phyloP scores from a whole-genome alignment of 2,113 vertebrate genomes.

The Anarrhichthys ocellatus region DNA sequence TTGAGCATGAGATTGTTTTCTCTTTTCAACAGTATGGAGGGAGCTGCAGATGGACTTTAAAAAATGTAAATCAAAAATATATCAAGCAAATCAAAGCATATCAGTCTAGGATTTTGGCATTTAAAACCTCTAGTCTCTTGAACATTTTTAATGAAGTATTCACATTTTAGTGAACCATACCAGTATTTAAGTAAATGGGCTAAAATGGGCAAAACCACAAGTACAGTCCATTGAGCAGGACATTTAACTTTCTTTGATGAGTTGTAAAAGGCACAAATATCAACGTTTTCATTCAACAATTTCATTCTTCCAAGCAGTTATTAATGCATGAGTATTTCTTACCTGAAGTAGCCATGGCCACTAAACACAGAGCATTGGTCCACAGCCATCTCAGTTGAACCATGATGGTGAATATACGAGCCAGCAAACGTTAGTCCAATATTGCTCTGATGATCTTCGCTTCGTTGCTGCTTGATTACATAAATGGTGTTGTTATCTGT shows the following conservation, averaged over 20 bases:
- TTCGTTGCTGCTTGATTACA: not conserved
- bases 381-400: constrained; percentile 13
- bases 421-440: not conserved
- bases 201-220: not conserved
- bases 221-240: not conserved
- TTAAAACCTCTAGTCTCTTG: not conserved
- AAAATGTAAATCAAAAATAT: not conserved
- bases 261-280: not conserved
- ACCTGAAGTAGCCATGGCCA: constrained; percentile 40
- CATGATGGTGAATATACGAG: constrained; percentile 49
- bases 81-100: not conserved
- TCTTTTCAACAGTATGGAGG: not conserved
- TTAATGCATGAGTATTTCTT: constrained; percentile 6
- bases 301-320: not conserved
- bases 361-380: constrained; percentile 21
- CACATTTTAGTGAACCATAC: not conserved
- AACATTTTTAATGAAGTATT: not conserved
- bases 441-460: not conserved
- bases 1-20: not conserved
- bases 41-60: not conserved
- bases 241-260: not conserved
- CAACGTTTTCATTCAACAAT: not conserved
- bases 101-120: not conserved
- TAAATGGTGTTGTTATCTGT: constrained; percentile 9
- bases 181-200: not conserved